Base-by-base conservation (phyloP, 2,888 invertebrate genomes). In the Aromia moschata region DNA sequence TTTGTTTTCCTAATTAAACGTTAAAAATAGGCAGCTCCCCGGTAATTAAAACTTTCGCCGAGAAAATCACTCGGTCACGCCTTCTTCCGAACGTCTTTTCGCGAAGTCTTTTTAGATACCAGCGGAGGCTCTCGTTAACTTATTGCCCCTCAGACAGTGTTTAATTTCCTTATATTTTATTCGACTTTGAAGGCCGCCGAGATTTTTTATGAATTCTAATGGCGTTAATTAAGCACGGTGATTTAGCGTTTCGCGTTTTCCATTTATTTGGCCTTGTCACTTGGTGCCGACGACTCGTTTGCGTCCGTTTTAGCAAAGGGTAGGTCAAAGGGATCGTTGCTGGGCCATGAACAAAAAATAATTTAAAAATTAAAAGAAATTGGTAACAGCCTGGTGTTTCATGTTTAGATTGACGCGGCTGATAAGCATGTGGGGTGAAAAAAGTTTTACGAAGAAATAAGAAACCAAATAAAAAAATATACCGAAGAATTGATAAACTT, bases 101-200 rank as follows among this genome's bases (percentile, higher is more conserved):
- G 1, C 17, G 40, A 7, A 40, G 17, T 14, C 17, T 10, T 40
- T 17, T 40, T 40, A 18, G 9, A 40, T 40, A 15, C 10, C 15
- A 15, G 17, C 40, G 17, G 17, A 17, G n/a, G 40, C 17, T 17
- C 17, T 16, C 17, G 40, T 17, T 40, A 4, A 40, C 16, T 40
- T 40, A 16, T 40, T 40, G 18, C 40, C 15, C 40, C n/a, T 2
- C 40, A 10, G 16, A 40, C 18, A 40, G 10, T 40, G 17, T 40
- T n/a, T 40, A 40, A 40, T 40, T 40, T n/a, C 11, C 17, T 40
- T 15, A 40, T 40, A n/a, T 40, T 40, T n/a, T 40, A 4, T 40
- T 17, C 18, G 25, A 25, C 43, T 43, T 7, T 20, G 25, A 43
- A 43, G 20, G 7, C 25, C 43, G 18, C 14, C 14, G 25, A 43